Evolutionary conservation across 1,140 invertebrate species (phyloP).

Genomic region (Drosophila ironensis): DNA sequence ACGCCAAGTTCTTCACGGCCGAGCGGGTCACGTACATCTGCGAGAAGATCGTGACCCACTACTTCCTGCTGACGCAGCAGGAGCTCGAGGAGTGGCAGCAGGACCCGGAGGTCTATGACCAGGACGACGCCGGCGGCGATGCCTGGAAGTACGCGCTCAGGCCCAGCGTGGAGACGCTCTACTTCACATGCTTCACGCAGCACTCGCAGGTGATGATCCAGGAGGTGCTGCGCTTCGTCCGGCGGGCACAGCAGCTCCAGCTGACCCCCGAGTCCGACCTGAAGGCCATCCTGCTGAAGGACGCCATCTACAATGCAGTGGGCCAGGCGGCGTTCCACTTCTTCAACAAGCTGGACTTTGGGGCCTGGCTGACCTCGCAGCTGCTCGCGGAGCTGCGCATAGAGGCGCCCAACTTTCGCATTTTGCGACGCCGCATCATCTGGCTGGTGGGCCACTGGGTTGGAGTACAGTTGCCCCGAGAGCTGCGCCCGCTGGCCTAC

Average conservation of each 20-base stretch:
- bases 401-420: conserved; percentile 92
- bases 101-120: conserved; percentile 94
- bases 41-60: conserved; percentile 91
- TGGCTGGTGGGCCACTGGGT: conserved; percentile 94
- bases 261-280: conserved; percentile 87
- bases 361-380: conserved; percentile 94
- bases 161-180: conserved; percentile 94
- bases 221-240: conserved; percentile 89
- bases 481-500: conserved; percentile 91
- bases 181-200: conserved; percentile 91
- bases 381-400: conserved; percentile 92
- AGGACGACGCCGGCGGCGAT: conserved; percentile 93
- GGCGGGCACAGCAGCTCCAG: conserved; percentile 85
- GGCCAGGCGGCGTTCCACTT: conserved; percentile 95
- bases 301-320: conserved; percentile 97
- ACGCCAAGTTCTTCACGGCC: conserved; percentile 88
- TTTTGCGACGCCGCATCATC: conserved; percentile 93
- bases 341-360: conserved; percentile 96
- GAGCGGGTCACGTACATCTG: conserved; percentile 90
- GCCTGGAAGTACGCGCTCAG: conserved; percentile 95
- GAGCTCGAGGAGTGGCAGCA: conserved; percentile 95
- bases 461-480: conserved; percentile 91
- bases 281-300: conserved; percentile 91
- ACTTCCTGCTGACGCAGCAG: conserved; percentile 91
- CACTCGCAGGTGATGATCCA: conserved; percentile 88